Conservation (phyloP, 2,888 invertebrate species). For the Hedya salicella region DNA sequence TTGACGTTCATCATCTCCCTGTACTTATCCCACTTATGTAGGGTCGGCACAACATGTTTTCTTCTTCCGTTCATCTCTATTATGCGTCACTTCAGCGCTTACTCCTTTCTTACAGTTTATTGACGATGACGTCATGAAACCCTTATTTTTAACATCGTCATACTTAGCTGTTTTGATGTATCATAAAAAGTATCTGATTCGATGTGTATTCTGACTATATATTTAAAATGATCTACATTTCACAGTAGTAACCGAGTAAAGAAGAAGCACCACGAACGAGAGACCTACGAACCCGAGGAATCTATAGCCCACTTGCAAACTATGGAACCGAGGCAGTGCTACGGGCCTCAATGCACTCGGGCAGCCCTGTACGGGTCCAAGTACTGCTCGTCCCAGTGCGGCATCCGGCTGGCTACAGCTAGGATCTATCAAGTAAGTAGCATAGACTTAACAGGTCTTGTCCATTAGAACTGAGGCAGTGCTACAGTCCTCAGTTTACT, state of each 20-base stretch:
- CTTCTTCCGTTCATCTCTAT: too few species aligned
- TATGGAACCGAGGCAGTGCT: slow-evolving; percentile 91
- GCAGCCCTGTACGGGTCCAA: slow-evolving; percentile 93
- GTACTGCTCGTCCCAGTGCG: slow-evolving; percentile 97
- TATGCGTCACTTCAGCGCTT: too few species aligned
- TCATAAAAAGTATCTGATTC: too few species aligned
- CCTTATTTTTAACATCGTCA: too few species aligned
- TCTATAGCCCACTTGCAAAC: slow-evolving; percentile 83
- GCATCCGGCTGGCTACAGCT: slow-evolving; percentile 93
- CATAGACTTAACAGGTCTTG: too few species aligned
- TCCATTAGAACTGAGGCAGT: slow-evolving; percentile 91
- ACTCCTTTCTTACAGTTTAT: too few species aligned
- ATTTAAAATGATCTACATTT: not conserved
- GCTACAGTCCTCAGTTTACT: slow-evolving; percentile 95
- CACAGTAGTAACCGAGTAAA: slow-evolving; percentile 68
- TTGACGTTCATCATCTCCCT: too few species aligned
- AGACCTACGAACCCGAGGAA: slow-evolving; percentile 72
- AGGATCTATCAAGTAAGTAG: slow-evolving; percentile 90
- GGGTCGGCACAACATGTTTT: too few species aligned
- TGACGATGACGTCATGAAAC: too few species aligned
- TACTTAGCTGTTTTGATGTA: too few species aligned
- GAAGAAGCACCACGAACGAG: slow-evolving; percentile 78
- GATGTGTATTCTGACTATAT: too few species aligned
- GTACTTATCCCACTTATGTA: too few species aligned
- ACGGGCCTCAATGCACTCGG: slow-evolving; percentile 94